Evolutionary conservation across 2,113 vertebrate genomes (phyloP).

Genomic region (Tenrec ecaudatus): DNA sequence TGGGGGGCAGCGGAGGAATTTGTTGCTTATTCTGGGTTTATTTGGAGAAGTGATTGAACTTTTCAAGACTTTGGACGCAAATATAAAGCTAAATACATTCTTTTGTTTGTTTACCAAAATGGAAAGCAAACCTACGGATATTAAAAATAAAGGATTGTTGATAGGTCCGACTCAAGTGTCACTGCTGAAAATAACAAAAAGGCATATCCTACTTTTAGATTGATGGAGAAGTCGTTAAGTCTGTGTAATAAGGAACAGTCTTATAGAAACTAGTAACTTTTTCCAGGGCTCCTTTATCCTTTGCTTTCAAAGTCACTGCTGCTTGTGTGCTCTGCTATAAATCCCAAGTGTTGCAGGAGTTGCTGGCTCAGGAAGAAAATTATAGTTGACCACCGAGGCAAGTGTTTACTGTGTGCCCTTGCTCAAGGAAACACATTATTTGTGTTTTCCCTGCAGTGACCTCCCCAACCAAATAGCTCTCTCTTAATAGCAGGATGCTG

Average conservation of each 20-base stretch:
- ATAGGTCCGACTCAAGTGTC: conserved; percentile 48
- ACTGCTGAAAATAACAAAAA: background rate
- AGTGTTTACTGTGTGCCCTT: conserved; percentile 61
- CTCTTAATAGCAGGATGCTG: conserved; percentile 59
- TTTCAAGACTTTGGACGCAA: conserved; percentile 38
- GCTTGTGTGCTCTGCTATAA: conserved; percentile 49
- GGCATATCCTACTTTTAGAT: background rate
- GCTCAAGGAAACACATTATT: conserved; percentile 73
- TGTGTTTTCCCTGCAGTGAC: conserved; percentile 70
- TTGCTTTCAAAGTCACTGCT: conserved; percentile 70
- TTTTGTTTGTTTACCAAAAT: background rate
- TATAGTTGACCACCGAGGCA: conserved; percentile 69
- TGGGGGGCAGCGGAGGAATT: background rate
- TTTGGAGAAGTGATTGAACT: conserved; percentile 12
- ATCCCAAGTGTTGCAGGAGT: conserved; percentile 58
- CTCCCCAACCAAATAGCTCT: conserved; percentile 40
- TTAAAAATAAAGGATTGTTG: conserved; percentile 63
- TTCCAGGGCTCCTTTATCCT: conserved; percentile 40
- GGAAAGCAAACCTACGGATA: conserved; percentile 7
- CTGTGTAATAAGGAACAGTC: background rate
- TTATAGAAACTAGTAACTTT: conserved; percentile 57
- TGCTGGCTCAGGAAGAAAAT: conserved; percentile 67
- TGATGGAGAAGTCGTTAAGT: background rate
- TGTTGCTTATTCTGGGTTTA: conserved; percentile 8
- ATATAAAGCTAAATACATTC: conserved; percentile 24